Evolutionary conservation across 2,797 vertebrate genomes (phyloP).

Genomic region (Malurus splendens): DNA sequence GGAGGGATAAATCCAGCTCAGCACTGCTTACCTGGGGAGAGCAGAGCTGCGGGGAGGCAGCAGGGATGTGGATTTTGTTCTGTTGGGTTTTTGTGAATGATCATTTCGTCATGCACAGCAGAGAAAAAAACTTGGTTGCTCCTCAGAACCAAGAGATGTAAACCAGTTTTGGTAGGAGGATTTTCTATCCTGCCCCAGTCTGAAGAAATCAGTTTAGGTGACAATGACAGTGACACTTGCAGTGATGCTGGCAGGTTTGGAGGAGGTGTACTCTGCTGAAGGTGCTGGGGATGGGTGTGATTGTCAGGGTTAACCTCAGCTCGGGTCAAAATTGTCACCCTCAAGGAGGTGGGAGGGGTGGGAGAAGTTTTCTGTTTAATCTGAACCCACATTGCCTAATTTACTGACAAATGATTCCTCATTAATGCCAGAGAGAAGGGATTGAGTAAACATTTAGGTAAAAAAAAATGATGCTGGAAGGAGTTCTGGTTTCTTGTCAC

Average conservation of each 20-base stretch:
- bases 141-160: background rate
- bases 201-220: background rate
- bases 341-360: background rate
- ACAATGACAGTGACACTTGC: background rate
- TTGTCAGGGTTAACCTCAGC: background rate
- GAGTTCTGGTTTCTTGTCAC: background rate
- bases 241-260: background rate
- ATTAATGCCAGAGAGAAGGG: background rate
- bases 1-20: constrained; percentile 5
- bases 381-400: background rate
- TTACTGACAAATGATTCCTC: background rate
- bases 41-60: background rate
- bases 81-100: background rate
- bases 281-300: background rate
- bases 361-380: background rate
- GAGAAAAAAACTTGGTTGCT: background rate
- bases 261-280: background rate
- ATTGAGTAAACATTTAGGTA: background rate
- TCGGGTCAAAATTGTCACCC: background rate
- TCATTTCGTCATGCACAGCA: background rate
- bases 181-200: background rate
- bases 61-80: background rate
- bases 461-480: background rate
- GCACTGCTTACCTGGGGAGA: background rate
- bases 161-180: background rate